phyloP scores from a whole-genome alignment of 2,113 vertebrate genomes.

The Cyprinodon variegatus region DNA sequence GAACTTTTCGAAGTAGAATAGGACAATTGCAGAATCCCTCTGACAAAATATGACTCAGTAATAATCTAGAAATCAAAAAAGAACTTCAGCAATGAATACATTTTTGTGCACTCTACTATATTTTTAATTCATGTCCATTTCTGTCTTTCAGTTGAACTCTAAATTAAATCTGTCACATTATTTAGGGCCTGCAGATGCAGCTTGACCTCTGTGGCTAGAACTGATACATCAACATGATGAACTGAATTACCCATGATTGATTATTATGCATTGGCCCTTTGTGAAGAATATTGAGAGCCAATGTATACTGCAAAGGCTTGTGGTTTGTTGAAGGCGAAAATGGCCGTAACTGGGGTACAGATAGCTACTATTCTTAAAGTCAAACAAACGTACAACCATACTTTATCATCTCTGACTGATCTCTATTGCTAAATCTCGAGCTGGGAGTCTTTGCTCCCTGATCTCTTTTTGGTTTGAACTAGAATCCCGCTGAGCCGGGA shows the following conservation, averaged over 20 bases:
- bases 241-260: not conserved
- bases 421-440: constrained; percentile 60
- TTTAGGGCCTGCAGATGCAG: not conserved
- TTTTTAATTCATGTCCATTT: not conserved
- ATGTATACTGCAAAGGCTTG: constrained; percentile 23
- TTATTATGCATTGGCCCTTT: not conserved
- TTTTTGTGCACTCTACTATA: not conserved
- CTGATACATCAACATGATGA: not conserved
- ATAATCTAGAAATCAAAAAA: not conserved
- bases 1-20: not conserved
- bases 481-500: constrained; percentile 49
- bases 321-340: constrained; percentile 52
- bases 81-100: not conserved
- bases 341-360: constrained; percentile 50
- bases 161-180: not conserved
- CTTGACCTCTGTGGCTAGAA: not conserved
- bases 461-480: constrained; percentile 31
- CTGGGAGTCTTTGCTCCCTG: constrained; percentile 20
- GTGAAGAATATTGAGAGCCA: not conserved
- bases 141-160: not conserved
- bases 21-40: not conserved
- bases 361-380: constrained; percentile 68
- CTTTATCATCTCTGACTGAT: constrained; percentile 66
- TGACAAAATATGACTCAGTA: not conserved
- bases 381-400: constrained; percentile 50